These are phyloP conservation scores for Diplolepis rosae DNA, from an alignment of 2,888 invertebrate genomes.

Conservation along the genomic window DNA sequence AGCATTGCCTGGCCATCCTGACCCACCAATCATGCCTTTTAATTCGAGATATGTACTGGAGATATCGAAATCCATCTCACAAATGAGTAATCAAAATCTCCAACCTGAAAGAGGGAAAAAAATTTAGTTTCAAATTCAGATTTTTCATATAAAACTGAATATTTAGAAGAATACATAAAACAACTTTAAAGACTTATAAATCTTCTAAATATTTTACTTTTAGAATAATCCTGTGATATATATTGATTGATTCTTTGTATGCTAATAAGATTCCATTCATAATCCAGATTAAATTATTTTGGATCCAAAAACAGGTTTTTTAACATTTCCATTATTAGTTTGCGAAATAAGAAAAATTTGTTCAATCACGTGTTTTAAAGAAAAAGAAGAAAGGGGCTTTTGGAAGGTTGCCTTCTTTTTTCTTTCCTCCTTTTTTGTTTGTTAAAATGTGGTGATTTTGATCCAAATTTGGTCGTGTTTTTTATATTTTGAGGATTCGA, in stretches of 20 bases:
- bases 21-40: slow-evolving; percentile 41
- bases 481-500: no score
- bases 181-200: no score
- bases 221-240: not conserved
- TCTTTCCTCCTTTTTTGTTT: no score
- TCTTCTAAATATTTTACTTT: not conserved
- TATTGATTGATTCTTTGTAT: not conserved
- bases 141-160: not conserved
- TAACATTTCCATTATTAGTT: slow-evolving; percentile 9
- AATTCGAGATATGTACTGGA: not conserved
- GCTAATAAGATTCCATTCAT: not conserved
- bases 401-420: no score
- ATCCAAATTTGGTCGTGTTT: no score
- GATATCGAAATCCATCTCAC: not conserved
- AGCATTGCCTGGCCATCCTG: slow-evolving; percentile 59
- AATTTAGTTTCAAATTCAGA: not conserved
- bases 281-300: not conserved
- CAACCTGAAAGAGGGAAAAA: not conserved
- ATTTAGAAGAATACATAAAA: not conserved
- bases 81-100: slow-evolving; percentile 5
- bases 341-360: not conserved
- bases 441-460: no score
- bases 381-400: no score
- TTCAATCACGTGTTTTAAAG: no score
- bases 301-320: not conserved